phyloP scores from a whole-genome alignment of 2,113 vertebrate genomes.

The Poeciliopsis retropinna region DNA sequence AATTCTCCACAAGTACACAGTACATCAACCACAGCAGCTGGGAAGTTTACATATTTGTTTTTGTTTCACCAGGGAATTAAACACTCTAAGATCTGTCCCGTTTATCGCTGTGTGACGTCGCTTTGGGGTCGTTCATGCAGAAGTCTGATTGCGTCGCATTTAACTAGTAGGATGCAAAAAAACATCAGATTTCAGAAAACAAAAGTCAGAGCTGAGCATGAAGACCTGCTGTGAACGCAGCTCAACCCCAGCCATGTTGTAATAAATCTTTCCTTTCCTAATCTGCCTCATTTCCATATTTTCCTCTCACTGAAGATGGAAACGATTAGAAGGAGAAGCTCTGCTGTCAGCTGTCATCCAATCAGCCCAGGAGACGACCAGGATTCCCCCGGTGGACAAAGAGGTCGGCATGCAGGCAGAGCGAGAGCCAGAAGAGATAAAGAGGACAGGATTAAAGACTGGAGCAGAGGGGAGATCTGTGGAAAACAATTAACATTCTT shows the following conservation, averaged over 20 bases:
- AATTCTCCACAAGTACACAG: too few relatives aligned
- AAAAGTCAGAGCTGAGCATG: too few relatives aligned
- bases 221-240: too few relatives aligned
- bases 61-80: too few relatives aligned
- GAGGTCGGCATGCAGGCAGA: constrained; percentile 31
- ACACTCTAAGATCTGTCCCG: too few relatives aligned
- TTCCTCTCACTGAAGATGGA: neutral
- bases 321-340: constrained; percentile 20
- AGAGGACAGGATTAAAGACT: constrained; percentile 26
- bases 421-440: constrained; percentile 12
- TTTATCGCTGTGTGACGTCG: too few relatives aligned
- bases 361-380: constrained; percentile 40
- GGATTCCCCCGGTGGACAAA: constrained; percentile 18
- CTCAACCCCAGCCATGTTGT: neutral
- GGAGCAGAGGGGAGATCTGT: constrained; percentile 8
- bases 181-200: too few relatives aligned
- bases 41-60: too few relatives aligned
- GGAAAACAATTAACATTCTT: constrained; percentile 56
- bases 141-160: too few relatives aligned
- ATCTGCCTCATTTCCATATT: constrained; percentile 9
- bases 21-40: too few relatives aligned
- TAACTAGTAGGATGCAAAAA: too few relatives aligned
- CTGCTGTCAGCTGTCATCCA: constrained; percentile 48
- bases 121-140: too few relatives aligned
- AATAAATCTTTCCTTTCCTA: constrained; percentile 15